Evolutionary conservation across 2,113 vertebrate species (phyloP), one percentile per base, ranked within the genome.

Genomic region (Blennius ocellaris): DNA sequence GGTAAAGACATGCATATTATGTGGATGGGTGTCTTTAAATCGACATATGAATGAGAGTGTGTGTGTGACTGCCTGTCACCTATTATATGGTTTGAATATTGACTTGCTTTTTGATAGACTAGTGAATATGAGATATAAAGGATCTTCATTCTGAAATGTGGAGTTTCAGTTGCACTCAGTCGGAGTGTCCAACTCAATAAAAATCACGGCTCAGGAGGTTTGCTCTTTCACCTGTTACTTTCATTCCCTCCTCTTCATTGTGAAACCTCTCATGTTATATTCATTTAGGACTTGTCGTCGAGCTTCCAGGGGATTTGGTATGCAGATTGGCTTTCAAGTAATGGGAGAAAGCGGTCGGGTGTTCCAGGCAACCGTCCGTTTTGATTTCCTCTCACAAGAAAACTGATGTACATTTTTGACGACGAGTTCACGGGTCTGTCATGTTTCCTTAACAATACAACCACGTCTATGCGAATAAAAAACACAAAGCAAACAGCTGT

Each of bases 311-410:
- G 6, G 7, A 12, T 17, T 44, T 47, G 0, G 41, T 61, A 5
- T 59, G 9, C 21, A 30, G 21, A 30, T 30, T 30, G 21, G 21
- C 7, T 54, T 60, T 75, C 15, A 38, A 71, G 11, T 50, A 45
- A 59, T 39, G 58, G 11, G 15, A 6, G 11, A 52, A 81, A 69
- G 48, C 11, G 65, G 40, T 30, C 21, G 21, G 36, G 56, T 59
- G 12, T 40, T 39, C 15, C 15, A 40, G 21, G 11, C n/a, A 37
- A 11, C 6, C 11, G 12, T 64, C n/a, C 2, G 14, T 41, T 51
- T 39, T 62, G 5, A 11, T 16, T 38, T 7, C 36, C 39, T 7
- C 47, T 61, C 15, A 56, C 9, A 53, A 53, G 5, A 6, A n/a
- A 9, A n/a, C 6, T 50, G 41, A 7, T 39, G 52, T 43, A 49